Base-by-base conservation (phyloP, 1,140 invertebrate genomes). In the Drosophila watanabei region DNA sequence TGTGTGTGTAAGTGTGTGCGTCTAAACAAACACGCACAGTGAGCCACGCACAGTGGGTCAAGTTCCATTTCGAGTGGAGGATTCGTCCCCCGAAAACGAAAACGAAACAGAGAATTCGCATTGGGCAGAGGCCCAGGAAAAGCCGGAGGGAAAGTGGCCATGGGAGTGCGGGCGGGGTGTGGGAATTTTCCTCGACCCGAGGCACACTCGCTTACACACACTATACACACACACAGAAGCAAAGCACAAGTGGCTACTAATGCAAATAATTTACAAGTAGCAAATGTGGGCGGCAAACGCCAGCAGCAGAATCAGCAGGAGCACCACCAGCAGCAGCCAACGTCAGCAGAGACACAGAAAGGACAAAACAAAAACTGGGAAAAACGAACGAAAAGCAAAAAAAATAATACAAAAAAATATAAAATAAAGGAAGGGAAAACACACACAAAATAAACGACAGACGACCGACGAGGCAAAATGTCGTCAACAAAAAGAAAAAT, bases 231-330 rank as follows among this genome's bases (percentile, higher is more conserved):
- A 79, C 54, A 59, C 20, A 72, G 35, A 71, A 41, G 61, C 71
- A 75, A 79, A 80, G 78, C 82, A 87, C 86, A 90, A 90, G 86
- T 91, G 86, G 86, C 87, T 90, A 90, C 86, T 90, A 90, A 90
- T 90, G 87, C 86, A 90, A 90, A 90, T 91, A 91, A 90, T 90
- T 91, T 90, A 91, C 87, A 91, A 86, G 87, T 86, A 90, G 86
- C 86, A 89, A 82, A 80, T 80, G 86, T 90, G 86, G 86, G 80
- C 69, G 86, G 80, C 59, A 75, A 79, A 82, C 84, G 85, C 77
- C 69, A 75, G 80, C 54, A 75, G 71, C 71, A 73, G 70, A 72
- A 71, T 71, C 69, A 72, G 69, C 69, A 71, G 56, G 65, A 80
- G 68, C 82, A 57, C 71, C 77, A 54, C 24, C 24, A 59, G 33